A percentile compares a stretch with the other conserved stretches of the same genome.
Evolutionary conservation across 1,140 invertebrate species (phyloP).

Genomic region (Heliconius eleuchia): DNA sequence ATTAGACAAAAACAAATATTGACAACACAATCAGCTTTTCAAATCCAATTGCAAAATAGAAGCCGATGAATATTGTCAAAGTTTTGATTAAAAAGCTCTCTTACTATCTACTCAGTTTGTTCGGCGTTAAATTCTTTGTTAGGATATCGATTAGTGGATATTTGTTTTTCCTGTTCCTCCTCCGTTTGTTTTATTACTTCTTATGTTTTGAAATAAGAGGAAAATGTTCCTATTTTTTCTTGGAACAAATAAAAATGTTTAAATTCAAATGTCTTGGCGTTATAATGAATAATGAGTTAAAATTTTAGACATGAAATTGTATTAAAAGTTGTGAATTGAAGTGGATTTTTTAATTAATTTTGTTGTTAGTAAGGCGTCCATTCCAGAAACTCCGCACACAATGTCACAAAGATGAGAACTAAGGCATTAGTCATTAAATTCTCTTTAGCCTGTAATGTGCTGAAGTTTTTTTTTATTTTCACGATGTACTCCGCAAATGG

Average conservation of each 20-base stretch:
- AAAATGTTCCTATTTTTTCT: neutral
- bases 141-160: conserved; percentile 19
- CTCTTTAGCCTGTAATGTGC: no score
- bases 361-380: no score
- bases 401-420: no score
- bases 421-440: no score
- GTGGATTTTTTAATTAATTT: neutral
- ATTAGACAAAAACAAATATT: neutral
- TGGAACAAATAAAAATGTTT: neutral
- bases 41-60: conserved; percentile 5
- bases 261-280: neutral
- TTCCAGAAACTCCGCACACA: no score
- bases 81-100: conserved; percentile 32
- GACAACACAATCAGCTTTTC: neutral
- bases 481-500: no score
- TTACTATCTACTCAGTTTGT: conserved; percentile 21
- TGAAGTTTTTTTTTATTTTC: no score
- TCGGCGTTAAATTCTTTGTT: conserved; percentile 24
- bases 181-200: neutral
- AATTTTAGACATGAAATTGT: neutral
- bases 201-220: neutral
- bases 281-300: conserved; percentile 1
- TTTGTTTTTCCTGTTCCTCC: neutral
- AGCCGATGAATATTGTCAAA: conserved; percentile 25
- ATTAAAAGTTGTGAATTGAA: neutral